A percentile compares a stretch with the other conserved stretches of the same genome.
Conservation (phyloP, 2,113 vertebrate genomes). For the Limnothrissa miodon region DNA sequence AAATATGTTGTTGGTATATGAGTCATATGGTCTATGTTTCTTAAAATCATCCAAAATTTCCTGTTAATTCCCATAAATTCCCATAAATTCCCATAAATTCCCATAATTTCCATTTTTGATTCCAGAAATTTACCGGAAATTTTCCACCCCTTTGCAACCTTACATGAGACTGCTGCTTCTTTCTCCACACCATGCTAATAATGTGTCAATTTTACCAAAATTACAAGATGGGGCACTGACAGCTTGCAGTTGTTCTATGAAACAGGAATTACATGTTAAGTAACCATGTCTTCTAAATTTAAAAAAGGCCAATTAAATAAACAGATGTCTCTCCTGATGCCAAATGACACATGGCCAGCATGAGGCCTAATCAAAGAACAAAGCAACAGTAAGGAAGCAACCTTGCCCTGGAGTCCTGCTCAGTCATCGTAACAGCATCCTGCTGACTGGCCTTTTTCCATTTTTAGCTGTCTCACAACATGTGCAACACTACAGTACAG, state of each 20-base stretch:
- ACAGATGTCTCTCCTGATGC: conserved; percentile 34
- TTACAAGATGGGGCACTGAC: neutral
- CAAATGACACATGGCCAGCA: neutral
- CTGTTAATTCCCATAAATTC: too few relatives aligned
- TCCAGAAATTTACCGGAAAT: too few relatives aligned
- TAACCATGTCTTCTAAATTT: neutral
- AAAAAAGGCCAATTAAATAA: conserved; percentile 2
- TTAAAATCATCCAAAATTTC: too few relatives aligned
- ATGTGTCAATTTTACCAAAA: neutral
- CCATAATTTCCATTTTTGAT: too few relatives aligned
- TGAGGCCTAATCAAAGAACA: neutral
- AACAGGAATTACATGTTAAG: neutral
- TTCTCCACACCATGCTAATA: neutral
- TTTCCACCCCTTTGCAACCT: too few relatives aligned
- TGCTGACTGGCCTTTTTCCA: neutral
- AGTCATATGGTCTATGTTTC: too few relatives aligned
- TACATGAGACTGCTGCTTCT: neutral
- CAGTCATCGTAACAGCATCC: neutral
- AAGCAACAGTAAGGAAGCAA: conserved; percentile 10
- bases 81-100: too few relatives aligned
- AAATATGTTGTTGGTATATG: too few relatives aligned
- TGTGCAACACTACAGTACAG: neutral
- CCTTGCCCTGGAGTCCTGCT: conserved; percentile 11
- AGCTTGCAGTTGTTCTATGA: neutral
- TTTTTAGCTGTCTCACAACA: conserved; percentile 3